These are phyloP conservation scores for Thysanoteuthis rhombus DNA, from an alignment of 2,888 invertebrate species.

Conservation along the genomic window DNA sequence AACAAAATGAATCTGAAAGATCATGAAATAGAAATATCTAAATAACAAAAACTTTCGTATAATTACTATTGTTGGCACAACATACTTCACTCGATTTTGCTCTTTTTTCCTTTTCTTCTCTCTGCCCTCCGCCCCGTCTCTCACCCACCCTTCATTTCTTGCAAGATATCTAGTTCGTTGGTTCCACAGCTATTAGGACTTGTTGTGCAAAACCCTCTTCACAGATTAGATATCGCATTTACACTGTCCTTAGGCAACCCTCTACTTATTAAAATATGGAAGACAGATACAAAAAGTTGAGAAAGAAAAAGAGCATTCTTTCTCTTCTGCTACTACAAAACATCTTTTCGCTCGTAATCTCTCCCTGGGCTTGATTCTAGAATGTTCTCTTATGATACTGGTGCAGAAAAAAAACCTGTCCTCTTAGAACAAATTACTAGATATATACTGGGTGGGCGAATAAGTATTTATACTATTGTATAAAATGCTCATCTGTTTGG, in stretches of 20 bases:
- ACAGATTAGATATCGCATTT: not conserved
- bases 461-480: too few relatives aligned
- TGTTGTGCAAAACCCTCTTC: not conserved
- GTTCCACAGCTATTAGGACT: not conserved
- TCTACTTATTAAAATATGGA: not conserved
- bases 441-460: too few relatives aligned
- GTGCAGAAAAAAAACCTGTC: not conserved
- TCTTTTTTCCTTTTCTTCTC: not conserved
- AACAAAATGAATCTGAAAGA: not conserved
- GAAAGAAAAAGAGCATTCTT: not conserved
- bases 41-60: not conserved
- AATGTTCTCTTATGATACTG: not conserved
- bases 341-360: not conserved
- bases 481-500: too few relatives aligned
- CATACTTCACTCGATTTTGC: not conserved
- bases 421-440: not conserved
- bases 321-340: not conserved
- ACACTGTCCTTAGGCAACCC: not conserved
- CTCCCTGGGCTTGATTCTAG: not conserved
- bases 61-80: not conserved
- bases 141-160: not conserved
- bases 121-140: not conserved
- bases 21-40: not conserved
- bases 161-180: not conserved
- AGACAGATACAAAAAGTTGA: not conserved